Evolutionary conservation across 2,797 vertebrate genomes (phyloP).

Genomic region (Galaxias olidus): DNA sequence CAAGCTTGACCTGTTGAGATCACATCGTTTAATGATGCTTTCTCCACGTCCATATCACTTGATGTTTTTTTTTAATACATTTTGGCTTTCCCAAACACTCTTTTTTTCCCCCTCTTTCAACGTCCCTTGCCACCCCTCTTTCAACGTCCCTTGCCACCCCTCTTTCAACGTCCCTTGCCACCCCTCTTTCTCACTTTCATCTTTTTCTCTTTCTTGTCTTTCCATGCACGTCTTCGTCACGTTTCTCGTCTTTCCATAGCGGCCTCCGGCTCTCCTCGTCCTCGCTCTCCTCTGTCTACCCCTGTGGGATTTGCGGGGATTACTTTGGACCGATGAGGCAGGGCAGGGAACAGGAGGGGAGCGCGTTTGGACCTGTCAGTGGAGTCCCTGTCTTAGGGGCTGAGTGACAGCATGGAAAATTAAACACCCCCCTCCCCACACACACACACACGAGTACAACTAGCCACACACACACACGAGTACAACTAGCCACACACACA

Average conservation of each 20-base stretch:
- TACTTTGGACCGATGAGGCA: conserved; percentile 65
- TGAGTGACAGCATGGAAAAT: conserved; percentile 78
- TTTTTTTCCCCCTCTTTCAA: no score
- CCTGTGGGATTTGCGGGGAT: conserved; percentile 63
- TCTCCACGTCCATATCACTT: no score
- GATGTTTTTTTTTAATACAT: no score
- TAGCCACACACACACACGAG: conserved; percentile 39
- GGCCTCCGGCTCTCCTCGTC: conserved; percentile 5
- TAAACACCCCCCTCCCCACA: conserved; percentile 66
- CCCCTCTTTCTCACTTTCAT: background rate
- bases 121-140: no score
- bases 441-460: conserved; percentile 49
- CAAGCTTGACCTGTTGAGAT: no score
- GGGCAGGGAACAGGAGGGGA: conserved; percentile 61
- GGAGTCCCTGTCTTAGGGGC: conserved; percentile 68
- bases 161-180: no score
- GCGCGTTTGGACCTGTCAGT: conserved; percentile 73
- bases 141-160: no score
- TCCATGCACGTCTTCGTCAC: no score
- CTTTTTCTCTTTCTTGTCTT: conserved; percentile 23
- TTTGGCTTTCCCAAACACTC: no score
- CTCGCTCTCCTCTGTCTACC: conserved; percentile 45
- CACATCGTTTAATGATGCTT: no score
- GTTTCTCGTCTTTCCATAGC: conserved; percentile 22
- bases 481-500: conserved; percentile 39